Evolutionary conservation across 2,888 invertebrate species (phyloP).

Genomic region (Dendrolimus pini): DNA sequence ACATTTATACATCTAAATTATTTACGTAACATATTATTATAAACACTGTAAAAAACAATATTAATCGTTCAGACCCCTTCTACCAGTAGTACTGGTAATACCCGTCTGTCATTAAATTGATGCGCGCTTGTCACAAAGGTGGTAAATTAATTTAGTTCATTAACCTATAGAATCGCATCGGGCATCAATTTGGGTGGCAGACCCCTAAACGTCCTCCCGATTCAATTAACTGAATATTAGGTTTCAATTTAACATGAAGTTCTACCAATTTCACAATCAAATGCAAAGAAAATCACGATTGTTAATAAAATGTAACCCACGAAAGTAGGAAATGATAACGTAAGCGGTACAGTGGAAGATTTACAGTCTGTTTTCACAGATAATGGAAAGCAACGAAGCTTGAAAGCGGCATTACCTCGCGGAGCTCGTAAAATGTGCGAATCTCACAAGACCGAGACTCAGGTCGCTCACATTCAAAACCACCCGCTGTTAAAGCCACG

Average conservation of each 20-base stretch:
- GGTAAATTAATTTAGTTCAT: constrained; percentile 17
- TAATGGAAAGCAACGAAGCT: constrained; percentile 43
- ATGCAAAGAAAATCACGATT: neutral
- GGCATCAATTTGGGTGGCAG: constrained; percentile 9
- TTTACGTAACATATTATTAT: too few species aligned
- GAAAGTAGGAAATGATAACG: too few species aligned
- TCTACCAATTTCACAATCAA: constrained; percentile 8
- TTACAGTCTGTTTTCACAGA: constrained; percentile 38
- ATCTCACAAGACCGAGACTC: constrained; percentile 23
- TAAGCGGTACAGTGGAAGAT: too few species aligned
- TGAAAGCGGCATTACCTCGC: constrained; percentile 35
- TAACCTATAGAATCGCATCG: constrained; percentile 14
- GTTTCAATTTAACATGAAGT: constrained; percentile 2
- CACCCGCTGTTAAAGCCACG: constrained; percentile 10
- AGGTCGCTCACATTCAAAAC: constrained; percentile 33
- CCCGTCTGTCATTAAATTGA: neutral
- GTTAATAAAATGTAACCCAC: too few species aligned
- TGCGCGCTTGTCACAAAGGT: constrained; percentile 3
- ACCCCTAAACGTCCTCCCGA: constrained; percentile 1
- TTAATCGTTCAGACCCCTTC: too few species aligned
- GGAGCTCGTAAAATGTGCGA: constrained; percentile 38
- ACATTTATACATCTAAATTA: too few species aligned
- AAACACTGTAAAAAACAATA: too few species aligned
- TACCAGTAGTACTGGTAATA: too few species aligned
- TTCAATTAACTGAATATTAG: neutral